Evolutionary conservation across 2,888 invertebrate species (phyloP), one percentile per base, ranked within the genome.

Genomic region (Ophion obscuratus): DNA sequence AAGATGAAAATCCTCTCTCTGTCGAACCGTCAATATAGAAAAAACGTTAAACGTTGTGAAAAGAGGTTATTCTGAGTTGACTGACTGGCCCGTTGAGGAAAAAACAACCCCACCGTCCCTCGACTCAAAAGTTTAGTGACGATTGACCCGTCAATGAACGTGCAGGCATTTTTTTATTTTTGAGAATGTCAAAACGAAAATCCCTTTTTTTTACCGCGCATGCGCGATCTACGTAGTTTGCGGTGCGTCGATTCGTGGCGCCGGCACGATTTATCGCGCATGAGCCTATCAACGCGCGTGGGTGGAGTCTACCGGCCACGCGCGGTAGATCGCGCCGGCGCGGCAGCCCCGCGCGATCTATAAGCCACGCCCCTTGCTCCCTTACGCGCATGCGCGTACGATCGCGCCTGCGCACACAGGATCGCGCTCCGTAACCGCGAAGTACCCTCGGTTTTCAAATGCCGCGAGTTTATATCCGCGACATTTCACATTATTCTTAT

Each of bases 1-100:
- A 68, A 61, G 68, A 61, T 68, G 61, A 53, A n/a, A 17, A n/a
- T 70, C 27, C 70, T 3, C 17, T 27, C 64, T 17, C 27, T n/a
- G 27, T 31, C 31, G 53, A 27, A 17, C 7, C 14, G 27, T 70
- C 70, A 2, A 14, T 11, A 53, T 44, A 44, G 17, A 70, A 70
- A 70, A 9, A 17, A 17, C 7, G 36, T 17, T 9, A 66, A 36
- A 36, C 9, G n/a, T 66, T 10, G 31, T n/a, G 1, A 9, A 66
- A 40, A 14, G 17, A 9, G 9, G 40, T 66, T 36, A n/a, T 0
- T 27, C 2, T 36, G 31, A 36, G 36, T 17, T 66, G 7, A 66
- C 24, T 24, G 24, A 24, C 66, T 66, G 36, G n/a, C 17, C 66
- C n/a, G 40, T 66, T 10, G 31, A 31, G 0, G 11, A 0, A 47